Conservation (phyloP, 2,113 vertebrate genomes). For the Zosterops borbonicus region DNA sequence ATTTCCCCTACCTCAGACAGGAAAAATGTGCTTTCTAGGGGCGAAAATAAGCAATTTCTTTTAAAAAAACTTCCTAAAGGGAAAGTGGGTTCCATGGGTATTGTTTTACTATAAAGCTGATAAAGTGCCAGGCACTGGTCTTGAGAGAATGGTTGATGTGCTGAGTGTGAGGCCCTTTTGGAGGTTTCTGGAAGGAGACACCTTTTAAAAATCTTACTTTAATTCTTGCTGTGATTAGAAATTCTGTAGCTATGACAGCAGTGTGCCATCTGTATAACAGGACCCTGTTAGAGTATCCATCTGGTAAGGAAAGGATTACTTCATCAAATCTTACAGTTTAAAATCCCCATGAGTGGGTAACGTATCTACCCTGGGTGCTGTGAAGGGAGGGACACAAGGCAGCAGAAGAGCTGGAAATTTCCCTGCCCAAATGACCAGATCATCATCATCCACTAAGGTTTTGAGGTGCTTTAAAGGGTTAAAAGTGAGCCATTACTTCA, state of each 20-base stretch:
- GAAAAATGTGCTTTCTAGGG: background rate
- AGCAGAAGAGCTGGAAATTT: background rate
- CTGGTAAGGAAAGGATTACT: background rate
- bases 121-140: background rate
- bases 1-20: background rate
- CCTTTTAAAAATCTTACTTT: background rate
- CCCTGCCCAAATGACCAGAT: background rate
- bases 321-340: background rate
- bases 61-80: background rate
- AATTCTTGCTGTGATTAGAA: background rate
- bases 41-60: background rate
- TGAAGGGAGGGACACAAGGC: background rate
- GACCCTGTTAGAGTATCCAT: background rate
- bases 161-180: background rate
- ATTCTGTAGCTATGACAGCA: background rate
- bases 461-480: background rate
- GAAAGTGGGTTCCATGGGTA: background rate
- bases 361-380: fast-evolving
- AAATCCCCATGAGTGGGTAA: background rate
- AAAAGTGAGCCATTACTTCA: background rate
- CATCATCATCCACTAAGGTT: background rate
- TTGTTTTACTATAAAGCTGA: background rate
- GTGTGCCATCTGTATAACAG: background rate
- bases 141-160: background rate
- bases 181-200: background rate